Evolutionary conservation across 2,888 invertebrate species (phyloP), one percentile per base, ranked within the genome.

Genomic region (Strigamia transsilvanica): DNA sequence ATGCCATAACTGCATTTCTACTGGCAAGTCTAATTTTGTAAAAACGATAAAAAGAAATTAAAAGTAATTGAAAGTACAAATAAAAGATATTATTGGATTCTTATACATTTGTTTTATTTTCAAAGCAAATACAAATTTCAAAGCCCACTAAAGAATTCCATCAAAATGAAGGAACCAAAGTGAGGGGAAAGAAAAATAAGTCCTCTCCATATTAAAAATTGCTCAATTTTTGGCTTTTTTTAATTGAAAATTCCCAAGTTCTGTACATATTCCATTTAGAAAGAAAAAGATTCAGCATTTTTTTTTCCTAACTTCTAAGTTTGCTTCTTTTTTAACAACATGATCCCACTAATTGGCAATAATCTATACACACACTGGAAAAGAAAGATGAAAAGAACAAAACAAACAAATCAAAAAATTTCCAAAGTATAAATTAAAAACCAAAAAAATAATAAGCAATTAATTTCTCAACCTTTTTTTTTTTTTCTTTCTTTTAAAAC

Each of bases 41-140:
- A 82, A 83, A 84, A 66, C n/a, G 82, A 83, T 6, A 46, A 27
- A 27, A 27, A 27, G 27, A 27, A 27, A 27, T 27, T 27, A 27
- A 27, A 27, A 27, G 27, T 27, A 27, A 27, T 27, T 27, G 3
- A 27, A 27, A 27, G 3, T 27, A 3, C 27, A 3, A 27, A 27
- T 27, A 2, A 27, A 27, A 27, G 3, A 27, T 2, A 27, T 27
- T 27, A 27, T 84, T 85, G 80, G 84, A 85, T 79, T 84, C 85
- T 2, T 85, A 84, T 56, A 86, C 86, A 0, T 84, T 86, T 61
- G 85, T 86, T 79, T 83, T 85, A 1, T 85, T 61, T 61, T 61
- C 61, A 61, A 61, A 61, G 61, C 61, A 61, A 61, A 61, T 61
- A 61, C 61, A 61, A 61, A 61, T 61, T 61, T 23, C 61, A 61